Conservation (phyloP, 2,113 vertebrate genomes). For the Ginglymostoma cirratum region DNA sequence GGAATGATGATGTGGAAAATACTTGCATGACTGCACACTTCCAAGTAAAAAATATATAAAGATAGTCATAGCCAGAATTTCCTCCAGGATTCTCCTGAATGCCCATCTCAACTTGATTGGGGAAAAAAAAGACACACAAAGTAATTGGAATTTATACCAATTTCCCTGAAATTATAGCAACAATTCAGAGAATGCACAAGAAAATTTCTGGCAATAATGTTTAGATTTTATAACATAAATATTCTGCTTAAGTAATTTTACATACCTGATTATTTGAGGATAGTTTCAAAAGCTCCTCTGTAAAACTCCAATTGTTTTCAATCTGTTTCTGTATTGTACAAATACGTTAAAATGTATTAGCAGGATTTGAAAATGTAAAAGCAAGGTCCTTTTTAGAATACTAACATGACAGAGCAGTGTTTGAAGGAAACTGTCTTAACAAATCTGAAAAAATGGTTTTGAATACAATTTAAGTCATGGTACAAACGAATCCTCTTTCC, state of each 20-base stretch:
- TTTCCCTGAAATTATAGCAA: background rate
- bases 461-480: background rate
- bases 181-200: background rate
- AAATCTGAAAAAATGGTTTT: background rate
- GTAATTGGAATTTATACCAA: background rate
- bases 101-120: background rate
- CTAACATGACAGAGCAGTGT: background rate
- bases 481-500: background rate
- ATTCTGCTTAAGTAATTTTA: background rate
- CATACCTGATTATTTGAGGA: conserved; percentile 71
- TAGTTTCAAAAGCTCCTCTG: conserved; percentile 73
- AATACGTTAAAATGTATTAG: background rate
- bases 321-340: conserved; percentile 62
- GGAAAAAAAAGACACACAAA: background rate
- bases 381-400: background rate
- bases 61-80: background rate
- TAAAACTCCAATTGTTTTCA: conserved; percentile 79
- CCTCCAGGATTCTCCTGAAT: background rate
- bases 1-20: background rate
- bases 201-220: background rate
- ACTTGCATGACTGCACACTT: background rate
- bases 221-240: background rate
- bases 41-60: background rate
- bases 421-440: background rate
- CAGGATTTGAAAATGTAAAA: background rate